phyloP scores from a whole-genome alignment of 2,113 vertebrate species.

The Excalfactoria chinensis region DNA sequence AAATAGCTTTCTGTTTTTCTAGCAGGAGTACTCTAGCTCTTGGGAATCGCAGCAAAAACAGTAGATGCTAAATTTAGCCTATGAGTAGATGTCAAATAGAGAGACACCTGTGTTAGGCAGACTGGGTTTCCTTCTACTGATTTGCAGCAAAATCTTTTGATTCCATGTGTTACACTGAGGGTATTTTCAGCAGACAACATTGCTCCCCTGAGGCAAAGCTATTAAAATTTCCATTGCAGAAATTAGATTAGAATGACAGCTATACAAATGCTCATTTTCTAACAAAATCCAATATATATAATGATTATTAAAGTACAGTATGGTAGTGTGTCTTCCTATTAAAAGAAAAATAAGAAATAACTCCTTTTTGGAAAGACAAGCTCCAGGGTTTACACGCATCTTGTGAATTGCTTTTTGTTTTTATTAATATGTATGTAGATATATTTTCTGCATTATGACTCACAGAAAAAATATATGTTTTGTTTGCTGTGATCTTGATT shows the following conservation, averaged over 20 bases:
- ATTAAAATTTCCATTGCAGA: slow-evolving; percentile 17
- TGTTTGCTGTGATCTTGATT: slow-evolving; percentile 27
- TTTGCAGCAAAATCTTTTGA: background rate
- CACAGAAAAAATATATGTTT: slow-evolving; percentile 11
- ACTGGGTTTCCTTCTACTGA: background rate
- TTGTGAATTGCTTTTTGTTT: background rate
- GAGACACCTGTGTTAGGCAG: background rate
- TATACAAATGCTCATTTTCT: background rate
- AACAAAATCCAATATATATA: background rate
- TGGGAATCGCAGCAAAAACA: background rate
- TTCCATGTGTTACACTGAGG: background rate
- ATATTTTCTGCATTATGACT: background rate
- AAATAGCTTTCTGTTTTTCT: background rate
- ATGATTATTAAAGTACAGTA: background rate
- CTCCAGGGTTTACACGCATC: background rate
- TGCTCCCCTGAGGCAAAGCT: background rate
- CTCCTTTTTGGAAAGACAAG: background rate
- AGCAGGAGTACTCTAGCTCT: fast-evolving
- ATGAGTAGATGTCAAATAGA: background rate
- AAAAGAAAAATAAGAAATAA: slow-evolving; percentile 20
- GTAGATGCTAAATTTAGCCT: background rate
- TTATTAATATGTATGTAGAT: background rate
- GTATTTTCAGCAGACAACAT: background rate
- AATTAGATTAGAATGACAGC: slow-evolving; percentile 5
- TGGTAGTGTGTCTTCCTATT: background rate